phyloP scores from a whole-genome alignment of 1,140 invertebrate genomes.

The Leptopilina clavipes region DNA sequence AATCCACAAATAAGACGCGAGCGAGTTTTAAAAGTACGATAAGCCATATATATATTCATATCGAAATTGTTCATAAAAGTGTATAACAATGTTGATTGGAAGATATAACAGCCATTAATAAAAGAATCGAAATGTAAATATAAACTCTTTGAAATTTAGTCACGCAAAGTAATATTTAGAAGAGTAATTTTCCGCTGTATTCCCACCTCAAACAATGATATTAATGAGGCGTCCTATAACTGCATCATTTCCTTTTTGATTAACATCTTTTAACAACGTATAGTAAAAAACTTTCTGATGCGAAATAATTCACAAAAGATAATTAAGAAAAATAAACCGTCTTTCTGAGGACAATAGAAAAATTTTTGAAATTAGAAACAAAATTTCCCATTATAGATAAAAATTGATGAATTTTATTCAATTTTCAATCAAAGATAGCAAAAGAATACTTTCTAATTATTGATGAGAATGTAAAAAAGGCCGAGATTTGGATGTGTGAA shows the following conservation, averaged over 20 bases:
- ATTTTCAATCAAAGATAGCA: too few species aligned
- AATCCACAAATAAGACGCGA: too few species aligned
- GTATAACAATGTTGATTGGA: slow-evolving; percentile 1
- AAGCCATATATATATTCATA: background rate
- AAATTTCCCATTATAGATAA: too few species aligned
- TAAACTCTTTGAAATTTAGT: background rate
- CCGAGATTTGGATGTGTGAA: background rate
- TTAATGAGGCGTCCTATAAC: slow-evolving; percentile 20
- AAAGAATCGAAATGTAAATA: slow-evolving; percentile 2
- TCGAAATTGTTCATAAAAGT: background rate
- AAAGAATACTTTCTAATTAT: too few species aligned
- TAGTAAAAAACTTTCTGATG: slow-evolving; percentile 1
- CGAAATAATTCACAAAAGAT: background rate
- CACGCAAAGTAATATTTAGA: slow-evolving; percentile 29
- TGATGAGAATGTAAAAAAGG: too few species aligned
- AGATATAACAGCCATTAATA: background rate
- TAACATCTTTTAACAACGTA: background rate
- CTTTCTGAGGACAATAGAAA: too few species aligned
- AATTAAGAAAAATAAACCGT: background rate
- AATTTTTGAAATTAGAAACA: too few species aligned
- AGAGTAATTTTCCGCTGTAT: slow-evolving; percentile 27
- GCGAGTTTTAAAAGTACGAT: background rate
- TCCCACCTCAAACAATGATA: slow-evolving; percentile 10
- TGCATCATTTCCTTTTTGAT: slow-evolving; percentile 23
- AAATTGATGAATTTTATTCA: too few species aligned